Evolutionary conservation across 2,888 invertebrate species (phyloP).

Genomic region (Digitonthophagus gazella): DNA sequence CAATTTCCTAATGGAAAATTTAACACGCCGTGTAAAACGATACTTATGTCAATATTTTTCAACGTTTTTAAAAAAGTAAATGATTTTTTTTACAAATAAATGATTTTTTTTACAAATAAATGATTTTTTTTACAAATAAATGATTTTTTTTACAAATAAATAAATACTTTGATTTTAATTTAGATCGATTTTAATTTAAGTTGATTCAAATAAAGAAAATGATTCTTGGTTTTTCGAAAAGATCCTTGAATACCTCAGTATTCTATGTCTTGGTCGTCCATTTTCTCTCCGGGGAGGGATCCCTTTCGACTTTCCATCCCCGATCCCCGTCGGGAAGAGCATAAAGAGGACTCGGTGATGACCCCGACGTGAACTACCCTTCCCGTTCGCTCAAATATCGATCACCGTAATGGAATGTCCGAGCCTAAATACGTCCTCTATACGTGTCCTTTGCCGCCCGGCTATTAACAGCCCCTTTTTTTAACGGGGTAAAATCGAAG

Average conservation of each 20-base stretch:
- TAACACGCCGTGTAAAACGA: too few species aligned
- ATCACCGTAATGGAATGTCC: slow-evolving; percentile 16
- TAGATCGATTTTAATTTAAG: not conserved
- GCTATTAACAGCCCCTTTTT: not conserved
- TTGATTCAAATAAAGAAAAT: not conserved
- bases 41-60: too few species aligned
- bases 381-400: slow-evolving; percentile 13
- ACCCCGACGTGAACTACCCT: not conserved
- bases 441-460: not conserved
- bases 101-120: too few species aligned
- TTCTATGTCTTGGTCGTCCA: not conserved
- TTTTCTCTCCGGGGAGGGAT: not conserved
- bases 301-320: not conserved
- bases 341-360: not conserved
- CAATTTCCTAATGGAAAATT: too few species aligned
- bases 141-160: too few species aligned
- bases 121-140: too few species aligned
- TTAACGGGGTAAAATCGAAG: not conserved
- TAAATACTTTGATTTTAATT: not conserved
- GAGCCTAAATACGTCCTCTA: not conserved
- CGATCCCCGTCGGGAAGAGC: not conserved
- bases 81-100: too few species aligned
- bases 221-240: too few species aligned
- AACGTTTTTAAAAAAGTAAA: too few species aligned
- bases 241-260: too few species aligned